Base-by-base conservation (phyloP, 1,140 invertebrate genomes). In the Cyclina sinensis region DNA sequence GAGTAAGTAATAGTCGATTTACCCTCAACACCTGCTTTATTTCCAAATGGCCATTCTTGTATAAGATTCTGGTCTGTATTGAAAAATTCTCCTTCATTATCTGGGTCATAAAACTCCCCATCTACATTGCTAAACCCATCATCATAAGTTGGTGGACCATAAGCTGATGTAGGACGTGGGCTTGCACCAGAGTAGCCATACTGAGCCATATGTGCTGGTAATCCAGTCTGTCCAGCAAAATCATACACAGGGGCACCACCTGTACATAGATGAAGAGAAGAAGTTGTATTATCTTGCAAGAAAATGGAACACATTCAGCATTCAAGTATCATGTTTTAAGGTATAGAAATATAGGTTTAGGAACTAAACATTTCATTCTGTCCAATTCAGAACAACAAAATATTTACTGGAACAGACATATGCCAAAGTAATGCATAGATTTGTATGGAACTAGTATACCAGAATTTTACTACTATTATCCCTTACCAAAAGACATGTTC, bases 31-130 rank as follows among this genome's bases (percentile, higher is more conserved):
- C 90, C 90, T 43, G 93, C 70, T 62, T 88, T 89, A 51, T 92
- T 43, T 9, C 90, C 91, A 76, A 92, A 92, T 9, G 93, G 91
- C 92, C 92, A 94, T 24, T 94, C 91, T 62, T 92, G 93, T 7
- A 90, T 87, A 14, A 93, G 74, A n/a, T 92, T 90, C 37, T 89
- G 86, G 27, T 93, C 91, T 16, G 85, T 78, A 21, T 78, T 87
- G 68, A 73, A 89, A 48, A 74, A 91, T 51, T 89, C 81, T 21
- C 37, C 83, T 24, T 86, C 84, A 35, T 24, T 39, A 30, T 91
- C 92, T 65, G 92, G 83, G 51, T 93, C 92, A 35, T 93, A 93
- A 89, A 92, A 73, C 86, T 93, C 79, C 68, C 88, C 68, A 86
- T 92, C 57, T 84, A 94, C n/a, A 90, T 92, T 43, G 88, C 89